These are phyloP conservation scores for Okapia johnstoni DNA, from an alignment of 2,113 vertebrate species.

Conservation along the genomic window DNA sequence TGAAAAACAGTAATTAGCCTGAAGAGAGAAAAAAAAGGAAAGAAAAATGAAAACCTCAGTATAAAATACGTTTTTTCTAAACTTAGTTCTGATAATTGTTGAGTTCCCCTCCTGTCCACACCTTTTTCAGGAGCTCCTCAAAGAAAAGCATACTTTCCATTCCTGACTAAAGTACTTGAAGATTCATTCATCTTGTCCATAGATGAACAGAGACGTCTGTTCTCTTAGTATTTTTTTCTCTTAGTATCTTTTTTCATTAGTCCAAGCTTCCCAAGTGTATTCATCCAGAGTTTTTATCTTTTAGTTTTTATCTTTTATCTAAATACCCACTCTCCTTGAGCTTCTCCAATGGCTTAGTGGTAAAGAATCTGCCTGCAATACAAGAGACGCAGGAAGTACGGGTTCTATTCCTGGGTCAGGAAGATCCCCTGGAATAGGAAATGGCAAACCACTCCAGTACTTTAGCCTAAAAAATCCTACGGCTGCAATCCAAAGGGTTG, in stretches of 20 bases:
- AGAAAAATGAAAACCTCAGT: not conserved
- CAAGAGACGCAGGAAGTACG: not conserved
- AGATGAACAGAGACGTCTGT: not conserved
- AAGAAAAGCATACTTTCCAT: not conserved
- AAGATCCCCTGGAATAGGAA: not conserved
- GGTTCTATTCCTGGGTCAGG: not conserved
- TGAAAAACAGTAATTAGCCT: constrained; percentile 40
- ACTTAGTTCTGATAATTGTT: not conserved
- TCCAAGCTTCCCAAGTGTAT: not conserved
- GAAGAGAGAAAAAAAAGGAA: not conserved
- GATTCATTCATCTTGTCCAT: not conserved
- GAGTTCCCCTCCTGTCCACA: not conserved
- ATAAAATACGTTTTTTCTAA: not conserved
- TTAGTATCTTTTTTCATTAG: not conserved
- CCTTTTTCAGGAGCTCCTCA: not conserved
- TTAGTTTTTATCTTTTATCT: not conserved
- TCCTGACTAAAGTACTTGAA: not conserved
- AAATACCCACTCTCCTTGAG: not conserved
- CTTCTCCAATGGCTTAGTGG: not conserved
- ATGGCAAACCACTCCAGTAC: not conserved
- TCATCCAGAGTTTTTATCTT: not conserved
- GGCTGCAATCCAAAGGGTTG: not conserved
- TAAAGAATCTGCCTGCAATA: not conserved
- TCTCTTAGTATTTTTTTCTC: not conserved
- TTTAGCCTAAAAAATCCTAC: not conserved